A percentile compares a stretch with the other conserved stretches of the same genome.
These are phyloP conservation scores for Chelon labrosus DNA, from an alignment of 2,797 vertebrate species.

Conservation along the genomic window DNA sequence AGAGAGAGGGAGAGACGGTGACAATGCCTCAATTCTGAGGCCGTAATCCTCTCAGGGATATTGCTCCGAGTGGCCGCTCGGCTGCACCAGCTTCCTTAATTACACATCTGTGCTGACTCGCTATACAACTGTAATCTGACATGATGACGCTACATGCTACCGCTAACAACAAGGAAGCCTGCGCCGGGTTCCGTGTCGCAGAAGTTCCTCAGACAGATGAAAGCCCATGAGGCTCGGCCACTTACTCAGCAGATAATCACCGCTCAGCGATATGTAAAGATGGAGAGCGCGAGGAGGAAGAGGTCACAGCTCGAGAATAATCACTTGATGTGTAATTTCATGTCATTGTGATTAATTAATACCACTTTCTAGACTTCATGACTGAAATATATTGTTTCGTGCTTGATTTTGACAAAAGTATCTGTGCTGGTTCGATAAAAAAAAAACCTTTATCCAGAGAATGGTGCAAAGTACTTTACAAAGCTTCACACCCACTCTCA, in stretches of 20 bases:
- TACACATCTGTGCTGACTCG: slow-evolving; percentile 79
- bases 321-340: background rate
- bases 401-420: slow-evolving; percentile 9
- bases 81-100: slow-evolving; percentile 71
- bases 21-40: slow-evolving; percentile 67
- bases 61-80: slow-evolving; percentile 70
- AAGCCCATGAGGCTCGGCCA: slow-evolving; percentile 37
- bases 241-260: slow-evolving; percentile 62
- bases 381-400: background rate
- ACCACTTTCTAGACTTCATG: background rate
- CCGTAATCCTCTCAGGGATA: slow-evolving; percentile 77
- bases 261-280: slow-evolving; percentile 56
- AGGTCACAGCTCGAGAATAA: slow-evolving; percentile 1
- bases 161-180: slow-evolving; percentile 42
- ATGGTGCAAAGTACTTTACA: slow-evolving; percentile 49
- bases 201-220: slow-evolving; percentile 45
- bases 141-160: slow-evolving; percentile 66
- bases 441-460: slow-evolving; percentile 51
- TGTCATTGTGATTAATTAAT: background rate
- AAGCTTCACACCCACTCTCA: slow-evolving; percentile 68
- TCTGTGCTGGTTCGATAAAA: slow-evolving; percentile 12
- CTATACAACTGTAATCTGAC: slow-evolving; percentile 77
- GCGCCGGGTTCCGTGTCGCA: slow-evolving; percentile 3
- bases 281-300: slow-evolving; percentile 28
- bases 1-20: slow-evolving; percentile 27